Evolutionary conservation across 2,113 vertebrate species (phyloP).

Genomic region (Nanorana parkeri): DNA sequence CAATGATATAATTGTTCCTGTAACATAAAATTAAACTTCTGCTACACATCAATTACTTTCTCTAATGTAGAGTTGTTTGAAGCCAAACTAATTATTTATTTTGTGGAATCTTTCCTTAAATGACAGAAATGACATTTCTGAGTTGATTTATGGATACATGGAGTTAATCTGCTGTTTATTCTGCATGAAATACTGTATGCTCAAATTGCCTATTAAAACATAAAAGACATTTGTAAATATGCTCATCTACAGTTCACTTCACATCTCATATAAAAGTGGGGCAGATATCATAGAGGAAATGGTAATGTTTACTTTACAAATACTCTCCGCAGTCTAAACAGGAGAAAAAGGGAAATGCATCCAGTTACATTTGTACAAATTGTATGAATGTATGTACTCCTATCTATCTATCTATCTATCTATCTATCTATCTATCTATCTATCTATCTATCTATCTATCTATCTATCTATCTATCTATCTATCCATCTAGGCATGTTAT

Average conservation of each 20-base stretch:
- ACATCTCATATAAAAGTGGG: not conserved
- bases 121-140: not conserved
- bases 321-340: not conserved
- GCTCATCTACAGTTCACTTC: not conserved
- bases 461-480: too few relatives aligned
- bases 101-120: not conserved
- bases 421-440: too few relatives aligned
- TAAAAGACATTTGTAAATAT: not conserved
- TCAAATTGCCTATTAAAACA: slow-evolving; percentile 7
- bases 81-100: not conserved
- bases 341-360: not conserved
- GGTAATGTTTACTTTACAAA: not conserved
- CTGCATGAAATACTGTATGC: slow-evolving; percentile 3
- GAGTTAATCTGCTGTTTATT: not conserved
- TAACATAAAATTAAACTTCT: too few relatives aligned
- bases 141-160: not conserved
- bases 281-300: not conserved
- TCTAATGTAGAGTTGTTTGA: not conserved
- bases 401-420: too few relatives aligned
- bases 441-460: too few relatives aligned
- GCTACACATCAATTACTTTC: too few relatives aligned
- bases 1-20: too few relatives aligned
- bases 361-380: too few relatives aligned
- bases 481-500: too few relatives aligned
- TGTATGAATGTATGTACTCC: too few relatives aligned